Percentiles rank a stretch among this genome's conserved stretches.
These are phyloP conservation scores for Drosophila mayaguana DNA, from an alignment of 2,888 invertebrate species.

Conservation along the genomic window DNA sequence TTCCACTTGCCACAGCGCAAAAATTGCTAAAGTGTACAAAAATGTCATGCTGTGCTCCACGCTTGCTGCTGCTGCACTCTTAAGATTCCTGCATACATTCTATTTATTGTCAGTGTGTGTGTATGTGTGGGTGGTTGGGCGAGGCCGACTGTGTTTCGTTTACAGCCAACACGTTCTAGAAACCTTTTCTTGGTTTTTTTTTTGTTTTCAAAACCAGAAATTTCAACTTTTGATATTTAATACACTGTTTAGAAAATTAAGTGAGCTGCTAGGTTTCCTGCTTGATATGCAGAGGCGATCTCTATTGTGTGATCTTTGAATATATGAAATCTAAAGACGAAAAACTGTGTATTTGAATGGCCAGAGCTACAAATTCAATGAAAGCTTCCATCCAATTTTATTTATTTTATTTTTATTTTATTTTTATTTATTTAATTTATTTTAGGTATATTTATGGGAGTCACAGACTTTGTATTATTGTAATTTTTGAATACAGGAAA, in stretches of 20 bases:
- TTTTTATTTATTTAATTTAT: too few species aligned
- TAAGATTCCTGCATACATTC: constrained; percentile 59
- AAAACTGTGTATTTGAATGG: too few species aligned
- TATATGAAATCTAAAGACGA: not conserved
- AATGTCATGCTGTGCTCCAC: constrained; percentile 74
- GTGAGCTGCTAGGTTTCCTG: not conserved
- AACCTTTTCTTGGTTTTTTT: constrained; percentile 22
- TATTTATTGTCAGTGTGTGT: constrained; percentile 23
- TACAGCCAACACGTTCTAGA: constrained; percentile 55
- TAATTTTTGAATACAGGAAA: too few species aligned
- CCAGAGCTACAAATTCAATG: too few species aligned
- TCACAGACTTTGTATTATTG: too few species aligned
- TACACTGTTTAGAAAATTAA: not conserved
- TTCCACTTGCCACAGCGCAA: constrained; percentile 40
- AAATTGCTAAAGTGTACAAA: constrained; percentile 56
- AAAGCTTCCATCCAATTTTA: too few species aligned
- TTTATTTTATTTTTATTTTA: too few species aligned
- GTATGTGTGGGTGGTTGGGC: constrained; percentile 1
- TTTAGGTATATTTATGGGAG: too few species aligned
- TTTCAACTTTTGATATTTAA: constrained; percentile 26
- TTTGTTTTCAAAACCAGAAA: constrained; percentile 27
- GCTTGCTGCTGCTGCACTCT: constrained; percentile 34
- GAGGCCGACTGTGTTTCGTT: constrained; percentile 13
- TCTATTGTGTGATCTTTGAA: accelerated
- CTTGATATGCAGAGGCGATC: too few species aligned